phyloP scores from a whole-genome alignment of 2,113 vertebrate genomes.

The Centrocercus urophasianus region DNA sequence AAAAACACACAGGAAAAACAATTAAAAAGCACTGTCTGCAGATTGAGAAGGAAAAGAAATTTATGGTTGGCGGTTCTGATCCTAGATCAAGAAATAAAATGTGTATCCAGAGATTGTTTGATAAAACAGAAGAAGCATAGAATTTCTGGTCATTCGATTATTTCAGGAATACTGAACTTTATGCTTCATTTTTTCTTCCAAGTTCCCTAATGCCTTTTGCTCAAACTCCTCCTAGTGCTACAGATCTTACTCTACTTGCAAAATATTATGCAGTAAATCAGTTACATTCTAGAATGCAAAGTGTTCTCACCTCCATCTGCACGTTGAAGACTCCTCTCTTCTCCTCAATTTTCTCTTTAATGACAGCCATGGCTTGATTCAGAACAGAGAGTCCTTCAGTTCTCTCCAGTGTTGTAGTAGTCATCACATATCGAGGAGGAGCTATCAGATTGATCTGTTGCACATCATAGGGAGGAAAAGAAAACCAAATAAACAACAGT shows the following conservation, averaged over 20 bases:
- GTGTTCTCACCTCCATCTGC: conserved; percentile 91
- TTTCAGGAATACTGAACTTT: not conserved
- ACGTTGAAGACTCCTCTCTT: conserved; percentile 98
- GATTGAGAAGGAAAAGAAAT: not conserved
- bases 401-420: conserved; percentile 96
- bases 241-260: not conserved
- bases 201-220: not conserved
- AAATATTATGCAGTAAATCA: not conserved
- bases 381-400: conserved; percentile 97
- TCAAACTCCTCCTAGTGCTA: not conserved
- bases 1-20: not conserved
- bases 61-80: not conserved
- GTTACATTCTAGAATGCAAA: not conserved
- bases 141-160: not conserved
- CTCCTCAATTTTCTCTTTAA: conserved; percentile 98
- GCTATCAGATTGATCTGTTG: conserved; percentile 96
- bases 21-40: not conserved
- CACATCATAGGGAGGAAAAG: not conserved
- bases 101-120: not conserved
- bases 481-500: not conserved
- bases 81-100: not conserved
- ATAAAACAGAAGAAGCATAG: not conserved
- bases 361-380: conserved; percentile 97
- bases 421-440: conserved; percentile 98
- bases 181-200: not conserved